Conservation (phyloP, 2,797 vertebrate genomes). For the Crossoptilon crossoptilon region DNA sequence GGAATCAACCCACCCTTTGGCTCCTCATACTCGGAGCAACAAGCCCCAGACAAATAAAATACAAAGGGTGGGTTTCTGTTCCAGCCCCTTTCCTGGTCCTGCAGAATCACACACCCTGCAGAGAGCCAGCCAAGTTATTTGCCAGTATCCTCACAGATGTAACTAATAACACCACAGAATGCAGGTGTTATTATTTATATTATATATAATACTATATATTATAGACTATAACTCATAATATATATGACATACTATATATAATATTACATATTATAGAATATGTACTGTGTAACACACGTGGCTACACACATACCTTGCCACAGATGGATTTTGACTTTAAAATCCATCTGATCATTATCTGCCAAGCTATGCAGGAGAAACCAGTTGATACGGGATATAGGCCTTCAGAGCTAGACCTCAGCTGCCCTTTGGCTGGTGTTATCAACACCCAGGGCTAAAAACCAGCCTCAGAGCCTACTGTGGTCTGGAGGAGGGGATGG, state of each 20-base stretch:
- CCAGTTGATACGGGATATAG: conserved; percentile 11
- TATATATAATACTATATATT: conserved; percentile 44
- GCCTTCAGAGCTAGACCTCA: background rate
- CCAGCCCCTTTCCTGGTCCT: background rate
- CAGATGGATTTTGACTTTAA: conserved; percentile 45
- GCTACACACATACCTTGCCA: background rate
- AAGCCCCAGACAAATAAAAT: background rate
- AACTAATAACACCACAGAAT: background rate
- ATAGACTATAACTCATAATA: background rate
- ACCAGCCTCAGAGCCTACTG: background rate
- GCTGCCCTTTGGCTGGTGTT: fast-evolving
- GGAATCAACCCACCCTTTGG: conserved; percentile 34
- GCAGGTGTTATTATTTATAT: background rate
- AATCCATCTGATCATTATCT: background rate
- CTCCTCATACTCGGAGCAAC: background rate
- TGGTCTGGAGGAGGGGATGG: background rate
- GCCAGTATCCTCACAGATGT: background rate
- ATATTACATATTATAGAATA: background rate
- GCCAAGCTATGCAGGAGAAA: background rate
- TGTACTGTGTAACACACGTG: background rate
- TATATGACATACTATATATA: background rate
- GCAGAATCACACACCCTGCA: background rate
- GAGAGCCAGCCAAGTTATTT: background rate
- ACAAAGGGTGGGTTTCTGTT: conserved; percentile 39
- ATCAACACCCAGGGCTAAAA: background rate